Evolutionary conservation across 23 tunicate species (phyloP), one percentile per base, ranked within the genome.

Genomic region (Styela clava): DNA sequence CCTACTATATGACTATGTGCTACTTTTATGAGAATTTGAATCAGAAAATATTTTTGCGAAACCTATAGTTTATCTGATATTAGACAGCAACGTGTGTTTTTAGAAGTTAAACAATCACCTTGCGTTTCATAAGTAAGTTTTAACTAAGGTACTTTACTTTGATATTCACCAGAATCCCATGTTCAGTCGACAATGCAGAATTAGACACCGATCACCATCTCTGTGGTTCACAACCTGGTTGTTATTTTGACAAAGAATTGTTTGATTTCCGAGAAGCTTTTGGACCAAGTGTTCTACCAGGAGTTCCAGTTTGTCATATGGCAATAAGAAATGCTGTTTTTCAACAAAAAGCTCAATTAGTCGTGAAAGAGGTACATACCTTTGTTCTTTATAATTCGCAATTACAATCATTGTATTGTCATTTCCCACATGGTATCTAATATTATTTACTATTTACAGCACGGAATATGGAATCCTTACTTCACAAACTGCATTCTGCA

Each of bases 251-350:
- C 63, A 18, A 26, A 19, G 86, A 76, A 68, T 79, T 93, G 30
- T 70, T 32, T 33, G 74, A 74, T 28, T 85, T 79, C 74, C 74
- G 98, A 12, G 69, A 67, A 24, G 78, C 76, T 19, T 82, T 81
- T 24, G 88, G 91, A 21, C 89, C 87, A 63, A 82, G 87, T 62
- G 83, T 93, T 35, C 87, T 93, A 22, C 98, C 98, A 12, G 86
- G 85, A 22, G 93, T 93, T 33, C 98, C 98, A 20, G 89, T 93
- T 24, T 93, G 98, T 61, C 98, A 93, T 77, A 30, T 84, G 69
- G 98, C 87, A 7, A 84, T 93, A 62, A 63, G 98, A 44, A 93
- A 87, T 68, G 35, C 37, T 2, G 88, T 68, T 44, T 93, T 93
- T 64, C 90, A 86, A n/a, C 64, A 61, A 2, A 52, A 34, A 16